phyloP scores from a whole-genome alignment of 2,888 invertebrate species.

The Epinotia nisella region DNA sequence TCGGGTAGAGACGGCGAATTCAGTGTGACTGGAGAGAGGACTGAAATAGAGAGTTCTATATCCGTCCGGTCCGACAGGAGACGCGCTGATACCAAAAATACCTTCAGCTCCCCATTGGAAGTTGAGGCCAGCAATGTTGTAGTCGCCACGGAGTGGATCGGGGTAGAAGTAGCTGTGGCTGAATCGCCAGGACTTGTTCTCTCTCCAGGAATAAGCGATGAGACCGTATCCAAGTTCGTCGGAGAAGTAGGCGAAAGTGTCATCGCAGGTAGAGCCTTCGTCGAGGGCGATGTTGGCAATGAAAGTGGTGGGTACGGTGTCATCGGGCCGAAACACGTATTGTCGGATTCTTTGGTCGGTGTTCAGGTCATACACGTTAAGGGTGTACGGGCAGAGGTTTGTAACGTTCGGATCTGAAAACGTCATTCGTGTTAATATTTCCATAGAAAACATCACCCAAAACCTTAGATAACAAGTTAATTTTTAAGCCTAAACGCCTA shows the following conservation, averaged over 20 bases:
- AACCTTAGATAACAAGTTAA: no score
- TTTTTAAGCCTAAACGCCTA: no score
- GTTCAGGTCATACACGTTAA: constrained; percentile 90
- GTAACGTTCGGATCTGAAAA: constrained; percentile 81
- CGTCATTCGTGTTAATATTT: background rate
- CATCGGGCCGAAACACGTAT: constrained; percentile 88
- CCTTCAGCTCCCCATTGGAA: constrained; percentile 95
- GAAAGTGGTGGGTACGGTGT: constrained; percentile 90
- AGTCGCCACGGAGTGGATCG: constrained; percentile 91
- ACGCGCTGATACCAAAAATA: constrained; percentile 91
- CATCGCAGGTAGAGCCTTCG: constrained; percentile 89
- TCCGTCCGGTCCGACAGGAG: constrained; percentile 87
- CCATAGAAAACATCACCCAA: no score
- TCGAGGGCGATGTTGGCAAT: constrained; percentile 95
- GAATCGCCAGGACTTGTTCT: constrained; percentile 92
- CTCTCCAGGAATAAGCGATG: constrained; percentile 90
- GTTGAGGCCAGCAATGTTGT: constrained; percentile 91
- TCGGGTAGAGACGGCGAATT: constrained; percentile 91
- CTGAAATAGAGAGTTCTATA: constrained; percentile 90
- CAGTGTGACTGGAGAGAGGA: constrained; percentile 90
- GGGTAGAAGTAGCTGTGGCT: constrained; percentile 92
- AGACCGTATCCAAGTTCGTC: constrained; percentile 93
- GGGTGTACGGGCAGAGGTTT: constrained; percentile 91
- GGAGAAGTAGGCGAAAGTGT: constrained; percentile 91
- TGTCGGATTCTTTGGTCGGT: constrained; percentile 89